Conservation (phyloP, 2,113 vertebrate species). For the Mus musculus region GRCm39 chr7:16195001-16195500, state of each 20-base stretch:
- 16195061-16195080: not conserved
- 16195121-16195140: not conserved
- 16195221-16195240: not conserved
- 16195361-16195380: constrained; percentile 77
- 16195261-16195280: constrained; percentile 91
- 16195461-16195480: not conserved
- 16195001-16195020: not conserved
- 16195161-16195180: not conserved
- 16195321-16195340: constrained; percentile 92
- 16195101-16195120: not conserved
- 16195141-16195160: not conserved
- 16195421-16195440: not conserved
- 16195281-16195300: constrained; percentile 93
- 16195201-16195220: not conserved
- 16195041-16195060: not conserved
- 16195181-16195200: not conserved
- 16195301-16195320: constrained; percentile 94
- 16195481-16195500: not conserved
- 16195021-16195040: not conserved
- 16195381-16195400: not conserved
- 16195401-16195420: not conserved
- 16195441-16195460: not conserved
- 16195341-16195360: constrained; percentile 96
- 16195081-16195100: not conserved
- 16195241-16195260: constrained; percentile 88